phyloP scores from a whole-genome alignment of 2,797 vertebrate genomes.

The Buphagus erythrorhynchus region DNA sequence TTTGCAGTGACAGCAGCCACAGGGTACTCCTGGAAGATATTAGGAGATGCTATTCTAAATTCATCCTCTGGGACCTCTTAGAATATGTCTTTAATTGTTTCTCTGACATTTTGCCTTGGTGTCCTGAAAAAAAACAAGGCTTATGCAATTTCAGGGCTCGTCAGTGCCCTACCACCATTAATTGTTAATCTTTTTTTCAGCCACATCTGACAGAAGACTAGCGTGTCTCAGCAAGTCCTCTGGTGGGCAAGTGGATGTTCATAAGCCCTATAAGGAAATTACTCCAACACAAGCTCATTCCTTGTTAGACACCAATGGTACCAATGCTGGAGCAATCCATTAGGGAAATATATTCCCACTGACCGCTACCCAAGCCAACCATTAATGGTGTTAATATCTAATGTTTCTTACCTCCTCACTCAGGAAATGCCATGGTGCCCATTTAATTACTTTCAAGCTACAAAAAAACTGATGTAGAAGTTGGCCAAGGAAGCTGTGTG shows the following conservation, averaged over 20 bases:
- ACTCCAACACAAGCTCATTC: not conserved
- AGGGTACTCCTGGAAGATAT: not conserved
- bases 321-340: not conserved
- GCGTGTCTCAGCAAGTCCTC: not conserved
- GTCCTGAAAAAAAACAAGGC: not conserved
- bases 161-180: not conserved
- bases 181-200: not conserved
- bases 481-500: not conserved
- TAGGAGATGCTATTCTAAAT: not conserved
- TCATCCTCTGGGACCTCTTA: not conserved
- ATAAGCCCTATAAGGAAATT: not conserved
- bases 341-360: not conserved
- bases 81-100: not conserved
- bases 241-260: not conserved
- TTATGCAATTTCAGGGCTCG: not conserved
- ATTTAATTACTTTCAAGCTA: not conserved
- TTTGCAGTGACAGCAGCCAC: not conserved
- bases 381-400: not conserved
- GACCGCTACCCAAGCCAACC: not conserved
- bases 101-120: not conserved
- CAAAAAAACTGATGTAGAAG: not conserved
- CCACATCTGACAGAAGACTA: not conserved
- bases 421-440: not conserved
- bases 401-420: not conserved
- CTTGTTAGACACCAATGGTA: not conserved